Evolutionary conservation across 2,113 vertebrate species (phyloP).

Genomic region (Okapia johnstoni): DNA sequence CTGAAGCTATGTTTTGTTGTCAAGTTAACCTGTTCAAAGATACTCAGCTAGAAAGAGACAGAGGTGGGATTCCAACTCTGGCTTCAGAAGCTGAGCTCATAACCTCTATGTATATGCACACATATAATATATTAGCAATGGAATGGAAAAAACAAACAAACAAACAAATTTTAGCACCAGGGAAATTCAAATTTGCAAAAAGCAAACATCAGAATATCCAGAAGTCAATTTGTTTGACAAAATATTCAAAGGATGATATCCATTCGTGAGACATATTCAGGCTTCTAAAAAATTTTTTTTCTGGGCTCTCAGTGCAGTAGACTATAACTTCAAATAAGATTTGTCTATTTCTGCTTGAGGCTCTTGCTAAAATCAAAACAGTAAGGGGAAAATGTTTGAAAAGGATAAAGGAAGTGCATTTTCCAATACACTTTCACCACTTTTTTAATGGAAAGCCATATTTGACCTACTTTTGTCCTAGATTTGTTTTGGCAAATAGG

Average conservation of each 20-base stretch:
- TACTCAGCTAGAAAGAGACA: not conserved
- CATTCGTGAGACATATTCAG: slow-evolving; percentile 2
- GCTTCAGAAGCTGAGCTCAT: not conserved
- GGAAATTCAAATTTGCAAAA: slow-evolving; percentile 66
- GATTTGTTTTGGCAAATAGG: slow-evolving; percentile 42
- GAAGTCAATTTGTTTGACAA: slow-evolving; percentile 67
- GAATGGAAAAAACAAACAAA: slow-evolving; percentile 45
- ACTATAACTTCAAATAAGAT: slow-evolving; percentile 40
- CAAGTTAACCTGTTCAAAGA: slow-evolving; percentile 28
- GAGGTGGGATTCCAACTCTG: not conserved
- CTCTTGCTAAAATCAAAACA: slow-evolving; percentile 40
- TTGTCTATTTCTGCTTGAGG: slow-evolving; percentile 33
- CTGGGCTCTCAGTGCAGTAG: not conserved
- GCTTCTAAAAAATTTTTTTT: slow-evolving; percentile 2
- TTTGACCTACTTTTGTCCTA: slow-evolving; percentile 41
- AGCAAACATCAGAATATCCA: slow-evolving; percentile 59
- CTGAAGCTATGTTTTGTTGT: not conserved
- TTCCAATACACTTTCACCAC: slow-evolving; percentile 23
- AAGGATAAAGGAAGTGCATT: slow-evolving; percentile 14
- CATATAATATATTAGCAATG: slow-evolving; percentile 51
- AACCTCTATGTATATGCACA: not conserved
- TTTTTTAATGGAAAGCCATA: slow-evolving; percentile 28
- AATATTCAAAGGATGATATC: slow-evolving; percentile 63
- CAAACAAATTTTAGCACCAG: slow-evolving; percentile 57
- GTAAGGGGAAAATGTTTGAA: not conserved